Evolutionary conservation across 2,888 invertebrate species (phyloP).

Genomic region (Ischnus inquisitorius): DNA sequence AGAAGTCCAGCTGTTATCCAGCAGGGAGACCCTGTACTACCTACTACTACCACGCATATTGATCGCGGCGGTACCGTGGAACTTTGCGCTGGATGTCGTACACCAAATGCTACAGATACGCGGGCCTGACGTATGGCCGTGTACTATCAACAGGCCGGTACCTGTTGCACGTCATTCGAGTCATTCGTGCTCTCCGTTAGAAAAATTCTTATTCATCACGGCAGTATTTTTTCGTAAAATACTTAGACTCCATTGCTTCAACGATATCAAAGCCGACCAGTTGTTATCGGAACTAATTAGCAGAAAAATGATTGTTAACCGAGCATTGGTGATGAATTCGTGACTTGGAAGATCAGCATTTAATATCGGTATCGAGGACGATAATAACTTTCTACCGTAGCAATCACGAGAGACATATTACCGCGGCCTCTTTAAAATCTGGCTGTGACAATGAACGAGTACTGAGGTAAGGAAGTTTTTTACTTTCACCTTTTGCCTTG

Average conservation of each 20-base stretch:
- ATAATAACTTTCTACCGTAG: neutral
- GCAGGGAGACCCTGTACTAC: conserved; percentile 5
- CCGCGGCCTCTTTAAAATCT: conserved; percentile 21
- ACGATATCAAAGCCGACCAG: neutral
- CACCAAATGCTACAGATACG: neutral
- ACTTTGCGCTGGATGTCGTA: neutral
- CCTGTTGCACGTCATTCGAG: conserved; percentile 13
- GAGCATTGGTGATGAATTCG: too few relatives aligned
- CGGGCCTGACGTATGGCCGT: neutral
- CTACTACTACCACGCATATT: conserved; percentile 29
- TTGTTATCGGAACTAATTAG: neutral
- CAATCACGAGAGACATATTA: neutral
- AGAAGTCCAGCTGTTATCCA: conserved; percentile 56
- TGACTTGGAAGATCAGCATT: neutral
- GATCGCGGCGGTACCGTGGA: conserved; percentile 22
- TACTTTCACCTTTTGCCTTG: conserved; percentile 62
- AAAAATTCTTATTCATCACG: neutral
- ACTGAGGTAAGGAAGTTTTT: conserved; percentile 45
- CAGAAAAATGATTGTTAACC: neutral
- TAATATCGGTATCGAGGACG: neutral
- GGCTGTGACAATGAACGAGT: conserved; percentile 24
- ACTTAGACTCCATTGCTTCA: neutral
- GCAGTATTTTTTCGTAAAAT: neutral
- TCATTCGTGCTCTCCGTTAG: neutral
- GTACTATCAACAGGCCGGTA: conserved; percentile 27